Evolutionary conservation across 2,888 invertebrate species (phyloP).

Genomic region (Siphonodentalium dalli): DNA sequence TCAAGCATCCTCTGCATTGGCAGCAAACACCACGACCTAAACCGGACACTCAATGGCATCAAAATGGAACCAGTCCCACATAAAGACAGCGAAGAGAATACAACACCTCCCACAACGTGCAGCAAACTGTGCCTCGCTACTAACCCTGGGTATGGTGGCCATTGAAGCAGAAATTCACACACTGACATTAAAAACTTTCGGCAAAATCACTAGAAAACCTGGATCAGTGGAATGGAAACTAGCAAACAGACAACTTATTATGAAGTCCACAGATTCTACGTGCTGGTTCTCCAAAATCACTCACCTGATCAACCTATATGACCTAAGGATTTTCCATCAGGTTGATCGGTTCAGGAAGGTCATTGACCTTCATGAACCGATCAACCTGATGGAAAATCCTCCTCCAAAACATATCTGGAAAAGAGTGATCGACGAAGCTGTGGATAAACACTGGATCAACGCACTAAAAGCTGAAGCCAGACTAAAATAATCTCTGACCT

Average conservation of each 20-base stretch:
- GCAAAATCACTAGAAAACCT: not conserved
- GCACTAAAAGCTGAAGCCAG: not conserved
- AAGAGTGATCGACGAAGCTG: not conserved
- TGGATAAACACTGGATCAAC: not conserved
- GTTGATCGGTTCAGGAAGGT: no score
- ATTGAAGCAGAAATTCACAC: not conserved
- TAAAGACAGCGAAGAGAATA: not conserved
- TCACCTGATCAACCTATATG: not conserved
- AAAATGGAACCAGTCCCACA: no score
- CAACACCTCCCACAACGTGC: not conserved
- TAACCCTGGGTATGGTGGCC: not conserved
- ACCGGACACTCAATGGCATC: no score
- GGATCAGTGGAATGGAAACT: not conserved
- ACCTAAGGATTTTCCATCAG: no score
- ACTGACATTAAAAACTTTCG: not conserved
- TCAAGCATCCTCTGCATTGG: no score
- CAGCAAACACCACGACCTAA: no score
- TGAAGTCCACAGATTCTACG: not conserved
- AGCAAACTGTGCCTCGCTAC: not conserved
- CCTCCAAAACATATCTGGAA: not conserved
- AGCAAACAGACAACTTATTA: not conserved
- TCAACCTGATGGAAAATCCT: not conserved
- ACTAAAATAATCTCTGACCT: not conserved
- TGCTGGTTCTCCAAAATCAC: not conserved
- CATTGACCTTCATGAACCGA: not conserved